Evolutionary conservation across 2,888 invertebrate genomes (phyloP).

Genomic region (Pomacea canaliculata): DNA sequence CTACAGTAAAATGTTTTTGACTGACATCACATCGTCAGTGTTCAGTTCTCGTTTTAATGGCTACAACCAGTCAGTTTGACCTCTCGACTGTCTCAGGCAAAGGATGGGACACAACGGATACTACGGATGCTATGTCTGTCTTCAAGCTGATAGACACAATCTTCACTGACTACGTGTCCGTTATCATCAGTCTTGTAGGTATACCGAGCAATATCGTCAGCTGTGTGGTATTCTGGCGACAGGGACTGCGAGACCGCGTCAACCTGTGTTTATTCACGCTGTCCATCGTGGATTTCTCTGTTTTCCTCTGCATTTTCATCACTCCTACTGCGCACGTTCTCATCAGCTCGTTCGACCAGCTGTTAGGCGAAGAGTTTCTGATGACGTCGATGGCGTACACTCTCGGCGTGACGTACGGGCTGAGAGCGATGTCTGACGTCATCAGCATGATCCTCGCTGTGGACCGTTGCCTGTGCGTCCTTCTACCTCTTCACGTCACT

Average conservation of each 20-base stretch:
- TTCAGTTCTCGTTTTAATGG: no score
- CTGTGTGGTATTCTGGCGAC: neutral
- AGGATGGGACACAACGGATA: constrained; percentile 5
- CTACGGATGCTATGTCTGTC: neutral
- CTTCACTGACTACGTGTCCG: neutral
- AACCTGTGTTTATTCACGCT: no score
- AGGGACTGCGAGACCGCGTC: no score
- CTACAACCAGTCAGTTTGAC: no score
- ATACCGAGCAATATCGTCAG: constrained; percentile 1
- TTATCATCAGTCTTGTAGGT: constrained; percentile 2
- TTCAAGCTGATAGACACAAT: neutral
- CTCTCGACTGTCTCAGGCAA: no score
- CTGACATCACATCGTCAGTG: no score
- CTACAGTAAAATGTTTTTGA: no score
- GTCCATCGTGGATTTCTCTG: no score
- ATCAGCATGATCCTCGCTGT: constrained; percentile 20
- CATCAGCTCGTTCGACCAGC: no score
- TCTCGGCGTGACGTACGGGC: constrained; percentile 3
- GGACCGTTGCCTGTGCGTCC: constrained; percentile 16
- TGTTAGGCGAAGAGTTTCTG: neutral
- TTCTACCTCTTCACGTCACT: constrained; percentile 2
- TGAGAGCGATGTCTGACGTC: constrained; percentile 12
- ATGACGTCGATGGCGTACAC: constrained; percentile 1
- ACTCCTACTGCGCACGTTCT: no score
- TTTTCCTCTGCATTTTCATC: no score